A percentile compares a stretch with the other conserved stretches of the same genome.
Evolutionary conservation across 2,797 vertebrate species (phyloP).

Genomic region (Artibeus lituratus): DNA sequence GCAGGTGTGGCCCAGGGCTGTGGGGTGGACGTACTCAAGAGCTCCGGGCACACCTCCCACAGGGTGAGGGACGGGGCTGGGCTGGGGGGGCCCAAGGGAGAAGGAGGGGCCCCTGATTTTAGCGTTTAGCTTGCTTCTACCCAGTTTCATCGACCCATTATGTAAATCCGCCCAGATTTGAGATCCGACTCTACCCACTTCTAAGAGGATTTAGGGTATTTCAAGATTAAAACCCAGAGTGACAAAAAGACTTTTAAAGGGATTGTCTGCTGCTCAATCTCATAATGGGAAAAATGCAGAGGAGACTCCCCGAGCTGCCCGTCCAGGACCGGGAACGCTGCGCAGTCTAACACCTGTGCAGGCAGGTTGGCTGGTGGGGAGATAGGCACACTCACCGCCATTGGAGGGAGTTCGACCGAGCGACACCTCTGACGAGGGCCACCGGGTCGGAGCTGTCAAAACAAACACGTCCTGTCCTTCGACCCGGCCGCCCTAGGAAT

Average conservation of each 20-base stretch:
- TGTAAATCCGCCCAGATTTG: constrained; percentile 62
- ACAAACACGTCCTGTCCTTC: background rate
- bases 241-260: constrained; percentile 40
- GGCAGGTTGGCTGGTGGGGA: background rate
- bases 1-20: background rate
- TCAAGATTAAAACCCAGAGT: constrained; percentile 66
- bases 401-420: background rate
- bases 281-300: constrained; percentile 39
- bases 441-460: background rate
- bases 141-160: constrained; percentile 35
- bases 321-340: background rate
- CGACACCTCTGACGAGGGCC: background rate
- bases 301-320: background rate
- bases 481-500: background rate
- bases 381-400: background rate
- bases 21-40: background rate
- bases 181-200: constrained; percentile 54
- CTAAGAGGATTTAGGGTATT: constrained; percentile 70
- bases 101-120: background rate
- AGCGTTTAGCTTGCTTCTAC: background rate
- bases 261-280: constrained; percentile 14
- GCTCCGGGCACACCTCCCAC: background rate
- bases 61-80: background rate
- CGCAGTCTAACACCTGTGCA: background rate
- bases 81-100: background rate